Evolutionary conservation across 2,797 vertebrate genomes (phyloP), one percentile per base, ranked within the genome.

Genomic region (Sebastes kiyomatsui): DNA sequence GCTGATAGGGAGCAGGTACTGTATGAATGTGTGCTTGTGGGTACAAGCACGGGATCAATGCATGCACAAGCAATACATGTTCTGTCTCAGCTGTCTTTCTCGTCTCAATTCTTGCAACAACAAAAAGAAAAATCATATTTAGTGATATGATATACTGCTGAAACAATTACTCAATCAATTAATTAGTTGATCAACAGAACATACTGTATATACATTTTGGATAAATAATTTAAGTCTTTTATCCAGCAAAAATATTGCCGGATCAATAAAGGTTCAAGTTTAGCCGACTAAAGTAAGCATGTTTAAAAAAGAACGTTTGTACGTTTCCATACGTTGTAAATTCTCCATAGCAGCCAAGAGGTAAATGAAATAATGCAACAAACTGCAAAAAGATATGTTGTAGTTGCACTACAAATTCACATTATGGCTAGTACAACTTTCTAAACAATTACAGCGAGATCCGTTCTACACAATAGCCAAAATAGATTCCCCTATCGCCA

Each of bases 1-100:
- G 62, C 71, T 76, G 69, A 77, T 25, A 70, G 72, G 72, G 20
- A 65, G 32, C 65, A 64, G 59, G 64, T 82, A 42, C 38, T 42
- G 38, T 42, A 67, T 59, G 49, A 74, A 64, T 46, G 66, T 76
- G 77, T 69, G 62, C 35, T 28, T 5, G 20, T 12, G 14, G 60
- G 14, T 49, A 56, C 46, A 28, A 70, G 56, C 62, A 32, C 1
- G 3, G 59, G 65, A 59, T 79, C 64, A 56, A 54, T 13, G 18
- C 3, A 23, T 11, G 1, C 11, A 59, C 33, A 71, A 54, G 28
- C 10, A 35, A 33, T n/a, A 16, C 16, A 35, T 61, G 6, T 30
- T 68, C 10, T 25, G 23, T 54, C 11, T 65, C 6, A 38, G 35
- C 0, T 38, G 35, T 38, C 13, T 18, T 61, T 42, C 5, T 59